Base-by-base conservation (phyloP, 2,797 vertebrate genomes). In the Tinamus major region DNA sequence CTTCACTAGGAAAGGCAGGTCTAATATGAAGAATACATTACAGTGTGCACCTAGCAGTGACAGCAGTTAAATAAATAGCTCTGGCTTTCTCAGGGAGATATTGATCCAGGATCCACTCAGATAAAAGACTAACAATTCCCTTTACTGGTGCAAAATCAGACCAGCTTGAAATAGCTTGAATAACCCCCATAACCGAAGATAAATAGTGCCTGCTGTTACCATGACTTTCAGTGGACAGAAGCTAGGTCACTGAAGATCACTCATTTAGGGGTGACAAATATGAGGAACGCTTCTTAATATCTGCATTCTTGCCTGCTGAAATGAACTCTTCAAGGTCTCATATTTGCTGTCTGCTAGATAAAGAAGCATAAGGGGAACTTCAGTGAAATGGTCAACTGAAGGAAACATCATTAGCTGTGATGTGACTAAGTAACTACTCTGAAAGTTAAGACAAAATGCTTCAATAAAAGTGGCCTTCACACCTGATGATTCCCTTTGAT, bases 401-500 rank as follows among this genome's bases (percentile, higher is more conserved):
- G 48, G 67, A 62, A 71, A 24, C 62, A 64, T 85, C 62, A 70
- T 91, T 93, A 93, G 69, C 29, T 35, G 35, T 76, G 1, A 27
- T 70, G 79, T 82, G 37, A 94, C 78, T 64, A 82, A 21, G 63
- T 84, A 78, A 70, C 69, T 79, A 72, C 92, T 78, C 64, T 64
- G 71, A 79, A 95, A 95, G 70, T 90, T 80, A 88, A 75, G 93
- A 94, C 92, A 33, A 94, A 96, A 89, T 13, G 15, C 70, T 93
- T 87, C 15, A 33, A 29, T 94, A 67, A 87, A 95, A 93, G 88
- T 85, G 78, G 75, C 87, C 85, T 93, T 92, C 88, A 39, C 1
- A 10, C 77, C 81, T 89, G 62, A 71, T 81, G 31, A 75, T 56
- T 39, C 24, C 37, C 79, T 49, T 85, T 76, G 89, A 46, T 20